These are phyloP conservation scores for Copidosoma aretas DNA, from an alignment of 2,888 invertebrate genomes.

Conservation along the genomic window DNA sequence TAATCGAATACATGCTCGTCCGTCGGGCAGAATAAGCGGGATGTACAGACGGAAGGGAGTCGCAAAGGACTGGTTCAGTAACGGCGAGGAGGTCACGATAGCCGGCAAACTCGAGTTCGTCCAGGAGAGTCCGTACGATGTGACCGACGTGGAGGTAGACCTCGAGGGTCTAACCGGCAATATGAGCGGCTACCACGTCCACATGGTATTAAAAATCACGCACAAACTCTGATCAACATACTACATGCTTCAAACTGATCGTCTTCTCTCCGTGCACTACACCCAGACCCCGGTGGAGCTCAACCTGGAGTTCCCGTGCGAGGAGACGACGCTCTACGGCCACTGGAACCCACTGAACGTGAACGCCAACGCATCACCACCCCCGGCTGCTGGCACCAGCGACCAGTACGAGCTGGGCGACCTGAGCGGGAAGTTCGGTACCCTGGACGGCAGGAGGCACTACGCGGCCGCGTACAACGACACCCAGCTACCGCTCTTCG, in stretches of 20 bases:
- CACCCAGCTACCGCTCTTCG: slow-evolving; percentile 81
- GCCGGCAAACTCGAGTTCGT: slow-evolving; percentile 81
- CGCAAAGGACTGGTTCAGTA: slow-evolving; percentile 86
- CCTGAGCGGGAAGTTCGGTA: slow-evolving; percentile 85
- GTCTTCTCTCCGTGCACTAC: slow-evolving; percentile 26
- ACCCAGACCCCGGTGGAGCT: slow-evolving; percentile 83
- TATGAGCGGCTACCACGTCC: slow-evolving; percentile 80
- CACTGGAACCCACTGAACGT: slow-evolving; percentile 86
- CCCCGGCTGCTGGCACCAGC: slow-evolving; percentile 72
- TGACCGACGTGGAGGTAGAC: slow-evolving; percentile 78
- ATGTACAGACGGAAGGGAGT: slow-evolving; percentile 83
- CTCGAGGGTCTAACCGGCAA: slow-evolving; percentile 73
- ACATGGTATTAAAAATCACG: no score
- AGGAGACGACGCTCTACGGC: slow-evolving; percentile 80
- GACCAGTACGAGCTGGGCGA: slow-evolving; percentile 90
- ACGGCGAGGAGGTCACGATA: slow-evolving; percentile 71
- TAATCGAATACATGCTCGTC: no score
- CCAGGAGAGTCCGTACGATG: slow-evolving; percentile 86
- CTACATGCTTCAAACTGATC: no score
- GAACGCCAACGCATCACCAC: slow-evolving; percentile 69
- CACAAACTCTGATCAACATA: no score
- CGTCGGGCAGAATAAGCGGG: slow-evolving; percentile 72
- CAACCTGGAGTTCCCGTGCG: slow-evolving; percentile 86
- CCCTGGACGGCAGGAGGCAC: slow-evolving; percentile 70
- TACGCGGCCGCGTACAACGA: slow-evolving; percentile 75